phyloP scores from a whole-genome alignment of 2,888 invertebrate genomes.

The Dendrolimus pini region DNA sequence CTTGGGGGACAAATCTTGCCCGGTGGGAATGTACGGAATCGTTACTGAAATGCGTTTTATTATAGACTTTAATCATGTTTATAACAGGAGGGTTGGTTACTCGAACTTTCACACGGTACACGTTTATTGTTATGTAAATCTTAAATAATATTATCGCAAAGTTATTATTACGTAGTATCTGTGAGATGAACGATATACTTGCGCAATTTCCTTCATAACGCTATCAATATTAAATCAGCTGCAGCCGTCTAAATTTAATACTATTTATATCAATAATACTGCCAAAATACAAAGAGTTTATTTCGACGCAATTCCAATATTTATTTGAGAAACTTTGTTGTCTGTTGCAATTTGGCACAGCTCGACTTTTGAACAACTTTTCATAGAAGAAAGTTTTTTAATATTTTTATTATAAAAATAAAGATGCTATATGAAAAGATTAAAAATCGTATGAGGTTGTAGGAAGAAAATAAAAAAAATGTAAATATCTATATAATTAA shows the following conservation, averaged over 20 bases:
- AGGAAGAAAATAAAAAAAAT: no score
- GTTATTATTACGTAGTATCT: neutral
- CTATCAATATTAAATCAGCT: no score
- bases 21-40: slow-evolving; percentile 65
- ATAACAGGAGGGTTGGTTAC: slow-evolving; percentile 49
- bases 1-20: slow-evolving; percentile 62
- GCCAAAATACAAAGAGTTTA: neutral
- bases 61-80: slow-evolving; percentile 48
- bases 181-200: neutral
- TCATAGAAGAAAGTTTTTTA: neutral
- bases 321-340: neutral
- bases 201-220: neutral
- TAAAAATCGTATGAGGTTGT: no score
- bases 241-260: no score
- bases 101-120: slow-evolving; percentile 59
- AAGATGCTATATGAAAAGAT: no score
- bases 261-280: no score
- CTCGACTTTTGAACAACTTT: neutral
- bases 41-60: slow-evolving; percentile 62
- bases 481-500: no score
- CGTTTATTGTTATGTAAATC: slow-evolving; percentile 46
- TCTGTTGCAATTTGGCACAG: neutral
- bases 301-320: neutral
- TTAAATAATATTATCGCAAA: neutral
- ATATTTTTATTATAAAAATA: neutral